These are phyloP conservation scores for Eira barbara DNA, from an alignment of 2,113 vertebrate genomes.

Conservation along the genomic window DNA sequence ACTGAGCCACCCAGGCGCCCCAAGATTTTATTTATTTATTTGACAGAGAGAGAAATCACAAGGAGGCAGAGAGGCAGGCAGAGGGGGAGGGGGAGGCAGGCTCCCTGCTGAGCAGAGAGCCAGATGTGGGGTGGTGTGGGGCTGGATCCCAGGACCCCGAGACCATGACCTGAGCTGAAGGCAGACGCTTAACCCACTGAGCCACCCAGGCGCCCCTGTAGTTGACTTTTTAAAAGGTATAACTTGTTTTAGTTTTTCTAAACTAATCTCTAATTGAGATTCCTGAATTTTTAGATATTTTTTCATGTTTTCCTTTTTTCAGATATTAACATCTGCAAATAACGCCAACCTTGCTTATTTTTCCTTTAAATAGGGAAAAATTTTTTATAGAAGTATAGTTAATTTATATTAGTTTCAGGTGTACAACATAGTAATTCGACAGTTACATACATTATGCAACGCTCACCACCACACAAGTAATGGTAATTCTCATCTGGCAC, in stretches of 20 bases:
- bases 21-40: too few relatives aligned
- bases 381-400: not conserved
- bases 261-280: not conserved
- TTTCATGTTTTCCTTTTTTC: not conserved
- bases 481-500: not conserved
- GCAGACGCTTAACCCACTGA: too few relatives aligned
- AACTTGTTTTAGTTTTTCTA: not conserved
- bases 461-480: not conserved
- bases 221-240: not conserved
- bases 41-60: too few relatives aligned
- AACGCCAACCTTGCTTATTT: not conserved
- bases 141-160: too few relatives aligned
- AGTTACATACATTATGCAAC: not conserved
- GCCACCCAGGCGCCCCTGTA: not conserved
- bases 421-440: not conserved
- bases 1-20: too few relatives aligned
- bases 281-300: not conserved
- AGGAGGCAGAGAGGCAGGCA: too few relatives aligned
- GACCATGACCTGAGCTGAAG: too few relatives aligned
- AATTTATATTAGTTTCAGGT: not conserved
- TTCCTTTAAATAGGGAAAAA: not conserved
- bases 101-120: too few relatives aligned
- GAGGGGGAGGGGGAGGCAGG: too few relatives aligned
- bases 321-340: not conserved
- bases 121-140: too few relatives aligned